Evolutionary conservation across 2,113 vertebrate species (phyloP).

Genomic region (Oncorhynchus keta): DNA sequence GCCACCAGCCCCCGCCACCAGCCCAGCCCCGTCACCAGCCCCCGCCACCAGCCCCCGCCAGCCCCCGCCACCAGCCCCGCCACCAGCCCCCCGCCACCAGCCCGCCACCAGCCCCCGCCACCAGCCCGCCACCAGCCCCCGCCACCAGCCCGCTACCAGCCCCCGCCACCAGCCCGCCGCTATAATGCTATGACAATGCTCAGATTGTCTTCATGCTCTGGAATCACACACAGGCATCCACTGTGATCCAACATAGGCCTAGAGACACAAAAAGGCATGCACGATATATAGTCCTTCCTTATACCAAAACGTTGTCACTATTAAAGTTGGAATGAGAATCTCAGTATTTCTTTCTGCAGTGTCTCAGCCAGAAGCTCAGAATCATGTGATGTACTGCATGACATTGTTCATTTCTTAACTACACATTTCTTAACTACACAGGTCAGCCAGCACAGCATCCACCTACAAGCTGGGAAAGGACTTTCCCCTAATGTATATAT

Average conservation of each 20-base stretch:
- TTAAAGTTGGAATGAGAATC: too few species aligned
- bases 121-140: neutral
- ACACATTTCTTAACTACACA: too few species aligned
- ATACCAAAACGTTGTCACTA: too few species aligned
- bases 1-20: neutral
- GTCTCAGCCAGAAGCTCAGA: too few species aligned
- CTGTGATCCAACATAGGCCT: neutral
- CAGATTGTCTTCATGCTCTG: neutral
- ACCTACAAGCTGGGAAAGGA: too few species aligned
- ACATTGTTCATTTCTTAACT: too few species aligned
- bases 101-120: neutral
- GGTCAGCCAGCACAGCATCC: too few species aligned
- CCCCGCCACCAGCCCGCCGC: neutral
- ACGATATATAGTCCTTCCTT: neutral
- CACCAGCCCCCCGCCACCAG: neutral
- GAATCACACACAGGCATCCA: neutral
- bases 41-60: neutral
- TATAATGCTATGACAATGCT: slow-evolving; percentile 8
- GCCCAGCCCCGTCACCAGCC: neutral
- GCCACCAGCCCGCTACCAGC: neutral
- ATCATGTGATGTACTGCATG: too few species aligned
- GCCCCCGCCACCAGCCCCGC: neutral
- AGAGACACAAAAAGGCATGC: too few species aligned
- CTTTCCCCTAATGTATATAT: too few species aligned
- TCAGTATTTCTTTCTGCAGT: too few species aligned